Percentiles rank a stretch among this genome's conserved stretches.
Conservation (phyloP, 1,140 invertebrate species). For the Ceratina australensis region DNA sequence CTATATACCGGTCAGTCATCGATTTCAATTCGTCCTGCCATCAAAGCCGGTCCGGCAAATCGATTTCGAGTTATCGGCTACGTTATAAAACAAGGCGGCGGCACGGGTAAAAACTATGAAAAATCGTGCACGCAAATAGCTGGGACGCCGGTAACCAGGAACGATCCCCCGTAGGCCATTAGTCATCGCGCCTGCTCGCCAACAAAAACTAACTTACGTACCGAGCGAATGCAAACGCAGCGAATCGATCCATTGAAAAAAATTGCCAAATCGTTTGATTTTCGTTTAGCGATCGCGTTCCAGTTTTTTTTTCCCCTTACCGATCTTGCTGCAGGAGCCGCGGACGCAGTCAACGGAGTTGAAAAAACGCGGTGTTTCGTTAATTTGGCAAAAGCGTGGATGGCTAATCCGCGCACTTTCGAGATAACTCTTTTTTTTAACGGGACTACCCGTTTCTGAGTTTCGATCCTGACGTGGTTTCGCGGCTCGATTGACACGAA, state of each 20-base stretch:
- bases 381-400: neutral
- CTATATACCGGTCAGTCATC: conserved; percentile 34
- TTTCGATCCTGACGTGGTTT: conserved; percentile 31
- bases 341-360: neutral
- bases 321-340: neutral
- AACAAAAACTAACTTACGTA: conserved; percentile 66
- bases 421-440: conserved; percentile 33
- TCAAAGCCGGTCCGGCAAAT: conserved; percentile 47
- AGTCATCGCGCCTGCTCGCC: conserved; percentile 58
- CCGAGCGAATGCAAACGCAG: conserved; percentile 11
- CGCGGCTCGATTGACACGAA: conserved; percentile 16
- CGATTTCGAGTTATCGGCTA: conserved; percentile 60
- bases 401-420: conserved; percentile 1
- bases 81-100: conserved; percentile 47
- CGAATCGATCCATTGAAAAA: conserved; percentile 10
- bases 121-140: conserved; percentile 62
- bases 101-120: conserved; percentile 62
- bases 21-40: conserved; percentile 54
- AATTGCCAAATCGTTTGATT: conserved; percentile 45
- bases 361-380: neutral
- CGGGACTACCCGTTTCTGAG: too few species aligned
- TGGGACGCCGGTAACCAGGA: conserved; percentile 47
- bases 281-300: conserved; percentile 8
- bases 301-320: neutral
- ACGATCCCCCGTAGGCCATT: conserved; percentile 61